Percentiles rank a stretch among this genome's conserved stretches.
These are phyloP conservation scores for Pantherophis guttatus DNA, from an alignment of 2,113 vertebrate species.

Conservation along the genomic window DNA sequence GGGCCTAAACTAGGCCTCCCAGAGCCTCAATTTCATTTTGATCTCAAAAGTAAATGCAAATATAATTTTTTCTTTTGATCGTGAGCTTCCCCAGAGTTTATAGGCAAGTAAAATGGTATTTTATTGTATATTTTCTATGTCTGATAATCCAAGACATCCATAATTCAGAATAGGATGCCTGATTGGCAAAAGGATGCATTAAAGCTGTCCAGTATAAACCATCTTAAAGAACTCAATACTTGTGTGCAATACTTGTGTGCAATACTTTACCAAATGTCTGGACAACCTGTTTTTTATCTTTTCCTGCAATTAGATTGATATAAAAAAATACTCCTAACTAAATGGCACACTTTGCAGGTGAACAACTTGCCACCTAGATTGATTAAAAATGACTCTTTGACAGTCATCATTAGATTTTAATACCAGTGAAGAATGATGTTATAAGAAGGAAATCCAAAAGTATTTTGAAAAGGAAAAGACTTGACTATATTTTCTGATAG, in stretches of 20 bases:
- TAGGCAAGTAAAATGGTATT: neutral
- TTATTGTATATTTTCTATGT: neutral
- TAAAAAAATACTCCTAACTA: neutral
- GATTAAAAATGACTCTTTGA: neutral
- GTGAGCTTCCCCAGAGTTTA: neutral
- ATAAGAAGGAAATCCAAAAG: neutral
- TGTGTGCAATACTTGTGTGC: neutral
- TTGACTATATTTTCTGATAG: neutral
- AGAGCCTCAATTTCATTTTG: neutral
- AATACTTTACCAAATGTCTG: neutral
- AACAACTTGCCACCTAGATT: neutral
- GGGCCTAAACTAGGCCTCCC: too few species aligned
- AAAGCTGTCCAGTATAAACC: neutral
- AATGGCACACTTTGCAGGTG: neutral
- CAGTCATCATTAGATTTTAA: neutral
- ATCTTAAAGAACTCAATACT: neutral
- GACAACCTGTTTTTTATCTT: neutral
- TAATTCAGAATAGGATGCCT: neutral
- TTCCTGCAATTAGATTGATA: neutral
- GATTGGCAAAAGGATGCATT: neutral
- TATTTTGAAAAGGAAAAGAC: neutral
- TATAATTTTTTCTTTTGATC: neutral
- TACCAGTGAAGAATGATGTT: slow-evolving; percentile 1
- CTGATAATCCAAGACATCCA: neutral
- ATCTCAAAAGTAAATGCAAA: neutral